Percentiles rank a stretch among this genome's conserved stretches.
phyloP scores from a whole-genome alignment of 2,113 vertebrate genomes.

The Empidonax alnorum region DNA sequence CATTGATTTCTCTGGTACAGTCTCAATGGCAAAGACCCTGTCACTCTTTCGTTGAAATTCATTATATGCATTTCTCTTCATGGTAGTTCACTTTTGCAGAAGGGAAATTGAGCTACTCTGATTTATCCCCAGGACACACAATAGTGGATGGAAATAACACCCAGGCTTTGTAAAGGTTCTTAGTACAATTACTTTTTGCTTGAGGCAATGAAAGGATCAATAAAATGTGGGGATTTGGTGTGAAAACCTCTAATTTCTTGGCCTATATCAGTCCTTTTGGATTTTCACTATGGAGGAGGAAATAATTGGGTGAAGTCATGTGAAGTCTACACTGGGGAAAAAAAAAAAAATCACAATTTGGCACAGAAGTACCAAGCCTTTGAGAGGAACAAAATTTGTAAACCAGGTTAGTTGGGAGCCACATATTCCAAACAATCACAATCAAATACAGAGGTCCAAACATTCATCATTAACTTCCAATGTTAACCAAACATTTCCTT shows the following conservation, averaged over 20 bases:
- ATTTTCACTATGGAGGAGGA: background rate
- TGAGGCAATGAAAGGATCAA: conserved; percentile 9
- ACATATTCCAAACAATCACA: background rate
- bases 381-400: background rate
- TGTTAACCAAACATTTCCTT: background rate
- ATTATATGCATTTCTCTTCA: background rate
- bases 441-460: background rate
- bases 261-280: background rate
- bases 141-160: background rate
- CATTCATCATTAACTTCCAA: background rate
- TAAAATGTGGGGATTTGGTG: background rate
- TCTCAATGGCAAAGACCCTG: background rate
- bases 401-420: background rate
- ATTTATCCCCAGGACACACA: background rate
- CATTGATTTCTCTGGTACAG: background rate
- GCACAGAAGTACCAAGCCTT: background rate
- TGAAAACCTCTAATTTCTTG: background rate
- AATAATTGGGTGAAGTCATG: background rate
- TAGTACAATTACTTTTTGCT: background rate
- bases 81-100: background rate
- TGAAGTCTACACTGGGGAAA: background rate
- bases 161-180: background rate
- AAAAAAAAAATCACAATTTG: background rate
- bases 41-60: background rate
- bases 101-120: background rate